phyloP scores from a whole-genome alignment of 2,888 invertebrate genomes.

The Drosophila mimetica region DNA sequence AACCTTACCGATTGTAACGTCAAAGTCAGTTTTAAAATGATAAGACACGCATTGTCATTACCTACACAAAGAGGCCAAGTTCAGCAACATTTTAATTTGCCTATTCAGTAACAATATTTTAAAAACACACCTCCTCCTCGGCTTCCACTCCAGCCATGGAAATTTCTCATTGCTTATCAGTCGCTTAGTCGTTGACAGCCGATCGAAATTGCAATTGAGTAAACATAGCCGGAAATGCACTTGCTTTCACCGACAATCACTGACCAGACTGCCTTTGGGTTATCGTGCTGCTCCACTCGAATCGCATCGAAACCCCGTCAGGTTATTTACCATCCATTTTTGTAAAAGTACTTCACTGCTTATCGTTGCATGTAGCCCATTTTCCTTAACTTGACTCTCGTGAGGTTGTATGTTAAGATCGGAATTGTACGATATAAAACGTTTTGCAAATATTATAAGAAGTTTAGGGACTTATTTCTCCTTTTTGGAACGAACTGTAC shows the following conservation, averaged over 20 bases:
- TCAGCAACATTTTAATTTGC: constrained; percentile 70
- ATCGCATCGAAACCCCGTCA: constrained; percentile 2
- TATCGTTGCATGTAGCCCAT: background rate
- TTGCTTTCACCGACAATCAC: constrained; percentile 68
- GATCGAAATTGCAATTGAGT: constrained; percentile 69
- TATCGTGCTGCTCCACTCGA: constrained; percentile 24
- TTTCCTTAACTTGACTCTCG: background rate
- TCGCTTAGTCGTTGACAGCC: constrained; percentile 27
- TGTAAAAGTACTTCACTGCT: constrained; percentile 17
- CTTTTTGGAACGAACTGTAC: no score
- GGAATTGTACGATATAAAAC: no score
- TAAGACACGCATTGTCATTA: constrained; percentile 22
- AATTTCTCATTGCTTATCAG: constrained; percentile 62
- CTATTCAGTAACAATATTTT: constrained; percentile 42
- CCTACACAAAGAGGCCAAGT: constrained; percentile 69
- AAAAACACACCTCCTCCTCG: constrained; percentile 51
- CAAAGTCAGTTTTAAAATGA: constrained; percentile 48
- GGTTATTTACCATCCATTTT: constrained; percentile 3
- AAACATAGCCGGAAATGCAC: constrained; percentile 77
- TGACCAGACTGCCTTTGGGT: constrained; percentile 25
- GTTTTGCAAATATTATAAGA: no score
- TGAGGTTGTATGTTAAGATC: no score
- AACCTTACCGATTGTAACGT: constrained; percentile 56
- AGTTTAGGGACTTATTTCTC: no score
- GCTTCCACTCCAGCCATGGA: constrained; percentile 1